Conservation (phyloP, 2,888 invertebrate species). For the Drosophila picticornis region DNA sequence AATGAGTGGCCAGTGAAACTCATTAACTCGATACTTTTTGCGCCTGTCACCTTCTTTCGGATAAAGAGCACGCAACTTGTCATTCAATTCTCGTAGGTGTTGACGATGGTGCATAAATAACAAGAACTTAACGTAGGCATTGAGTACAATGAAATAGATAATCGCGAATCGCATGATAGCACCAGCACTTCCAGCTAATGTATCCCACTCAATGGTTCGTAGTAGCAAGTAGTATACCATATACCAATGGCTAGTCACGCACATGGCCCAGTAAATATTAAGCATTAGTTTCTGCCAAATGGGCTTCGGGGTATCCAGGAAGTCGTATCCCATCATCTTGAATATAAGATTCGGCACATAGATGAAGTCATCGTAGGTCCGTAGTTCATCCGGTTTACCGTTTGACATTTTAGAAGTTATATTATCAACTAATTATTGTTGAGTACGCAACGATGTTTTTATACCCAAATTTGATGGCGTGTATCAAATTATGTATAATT, state of each 20-base stretch:
- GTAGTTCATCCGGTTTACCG: constrained; percentile 11
- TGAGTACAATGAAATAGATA: constrained; percentile 43
- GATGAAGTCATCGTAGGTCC: constrained; percentile 51
- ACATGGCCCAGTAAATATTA: constrained; percentile 21
- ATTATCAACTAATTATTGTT: constrained; percentile 20
- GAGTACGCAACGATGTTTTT: constrained; percentile 10
- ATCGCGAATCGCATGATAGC: constrained; percentile 45
- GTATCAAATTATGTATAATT: constrained; percentile 18
- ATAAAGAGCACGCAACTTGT: constrained; percentile 30
- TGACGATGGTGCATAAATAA: constrained; percentile 37
- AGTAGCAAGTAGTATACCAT: constrained; percentile 28
- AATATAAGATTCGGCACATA: constrained; percentile 45
- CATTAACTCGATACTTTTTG: constrained; percentile 32
- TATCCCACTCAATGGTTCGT: constrained; percentile 38
- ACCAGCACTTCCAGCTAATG: constrained; percentile 33
- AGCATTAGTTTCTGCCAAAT: constrained; percentile 32
- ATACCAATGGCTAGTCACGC: constrained; percentile 22
- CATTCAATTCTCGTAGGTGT: constrained; percentile 19
- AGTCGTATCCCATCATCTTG: constrained; percentile 49
- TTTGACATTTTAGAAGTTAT: constrained; percentile 13
- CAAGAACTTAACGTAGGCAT: constrained; percentile 34
- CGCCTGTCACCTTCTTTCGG: constrained; percentile 9
- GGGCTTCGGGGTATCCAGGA: constrained; percentile 37
- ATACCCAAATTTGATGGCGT: constrained; percentile 20
- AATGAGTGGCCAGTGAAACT: constrained; percentile 39